A percentile compares a stretch with the other conserved stretches of the same genome.
These are phyloP conservation scores for Hippocampus zosterae DNA, from an alignment of 2,113 vertebrate genomes.

Conservation along the genomic window DNA sequence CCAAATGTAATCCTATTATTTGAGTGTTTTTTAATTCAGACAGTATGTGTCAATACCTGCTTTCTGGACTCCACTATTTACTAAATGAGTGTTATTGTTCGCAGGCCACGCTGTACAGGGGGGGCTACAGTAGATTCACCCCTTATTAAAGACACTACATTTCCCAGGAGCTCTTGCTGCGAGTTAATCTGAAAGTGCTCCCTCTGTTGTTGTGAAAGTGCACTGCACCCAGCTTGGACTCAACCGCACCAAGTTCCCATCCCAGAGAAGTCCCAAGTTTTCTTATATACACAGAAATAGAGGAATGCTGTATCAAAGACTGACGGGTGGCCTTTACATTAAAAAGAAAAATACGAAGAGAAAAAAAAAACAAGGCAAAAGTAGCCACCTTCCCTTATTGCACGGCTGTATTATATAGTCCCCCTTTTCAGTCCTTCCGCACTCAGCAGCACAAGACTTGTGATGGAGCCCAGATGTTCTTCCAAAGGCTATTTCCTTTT, in stretches of 20 bases:
- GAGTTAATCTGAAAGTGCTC: slow-evolving; percentile 62
- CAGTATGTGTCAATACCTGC: neutral
- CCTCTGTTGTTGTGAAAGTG: slow-evolving; percentile 60
- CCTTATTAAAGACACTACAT: slow-evolving; percentile 70
- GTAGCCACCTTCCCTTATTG: slow-evolving; percentile 56
- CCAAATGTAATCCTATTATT: neutral
- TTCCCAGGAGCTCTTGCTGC: slow-evolving; percentile 62
- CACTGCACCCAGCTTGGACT: slow-evolving; percentile 62
- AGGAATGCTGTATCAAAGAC: slow-evolving; percentile 71
- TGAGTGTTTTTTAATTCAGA: neutral
- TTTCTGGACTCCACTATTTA: neutral
- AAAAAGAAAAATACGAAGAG: slow-evolving; percentile 12
- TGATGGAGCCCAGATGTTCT: slow-evolving; percentile 61
- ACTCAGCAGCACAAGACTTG: slow-evolving; percentile 68
- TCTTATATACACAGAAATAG: slow-evolving; percentile 66
- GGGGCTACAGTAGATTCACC: slow-evolving; percentile 78
- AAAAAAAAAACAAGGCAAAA: slow-evolving; percentile 35
- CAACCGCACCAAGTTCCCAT: slow-evolving; percentile 50
- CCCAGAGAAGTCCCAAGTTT: slow-evolving; percentile 56
- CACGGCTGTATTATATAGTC: slow-evolving; percentile 70
- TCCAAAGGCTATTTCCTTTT: slow-evolving; percentile 59
- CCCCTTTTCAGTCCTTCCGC: slow-evolving; percentile 34
- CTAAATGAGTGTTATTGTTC: slow-evolving; percentile 10
- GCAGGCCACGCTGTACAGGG: slow-evolving; percentile 75
- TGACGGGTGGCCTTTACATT: slow-evolving; percentile 54